Evolutionary conservation across 2,888 invertebrate genomes (phyloP).

Genomic region (Trilocha varians): DNA sequence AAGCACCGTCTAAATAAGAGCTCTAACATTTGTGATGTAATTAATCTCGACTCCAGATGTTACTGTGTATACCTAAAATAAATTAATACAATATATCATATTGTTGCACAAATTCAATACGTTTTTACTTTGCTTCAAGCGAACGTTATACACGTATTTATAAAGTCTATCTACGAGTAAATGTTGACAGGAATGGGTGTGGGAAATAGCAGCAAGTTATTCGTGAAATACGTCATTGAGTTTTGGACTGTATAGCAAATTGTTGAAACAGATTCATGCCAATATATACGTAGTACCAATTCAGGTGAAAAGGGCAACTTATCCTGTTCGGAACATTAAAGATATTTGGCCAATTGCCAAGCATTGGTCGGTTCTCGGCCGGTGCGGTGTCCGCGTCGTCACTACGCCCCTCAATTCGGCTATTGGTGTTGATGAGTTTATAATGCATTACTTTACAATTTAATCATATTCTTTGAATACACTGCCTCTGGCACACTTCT

Average conservation of each 20-base stretch:
- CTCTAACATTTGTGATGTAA: too few relatives aligned
- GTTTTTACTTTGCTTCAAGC: not conserved
- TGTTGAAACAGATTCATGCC: not conserved
- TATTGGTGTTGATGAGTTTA: slow-evolving; percentile 39
- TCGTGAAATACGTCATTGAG: not conserved
- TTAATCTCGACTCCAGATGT: too few relatives aligned
- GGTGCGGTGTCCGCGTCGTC: slow-evolving; percentile 23
- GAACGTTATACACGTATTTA: too few relatives aligned
- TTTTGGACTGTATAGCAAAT: not conserved
- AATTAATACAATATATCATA: too few relatives aligned
- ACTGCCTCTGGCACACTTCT: too few relatives aligned
- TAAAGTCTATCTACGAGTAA: not conserved
- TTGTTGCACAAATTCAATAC: too few relatives aligned
- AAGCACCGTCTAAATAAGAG: too few relatives aligned
- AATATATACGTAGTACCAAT: slow-evolving; percentile 29
- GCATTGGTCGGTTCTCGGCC: slow-evolving; percentile 42
- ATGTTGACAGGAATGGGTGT: slow-evolving; percentile 3
- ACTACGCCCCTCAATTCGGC: slow-evolving; percentile 30
- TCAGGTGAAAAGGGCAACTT: slow-evolving; percentile 65
- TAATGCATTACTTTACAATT: slow-evolving; percentile 39
- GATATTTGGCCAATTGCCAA: slow-evolving; percentile 62
- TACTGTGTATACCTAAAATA: too few relatives aligned
- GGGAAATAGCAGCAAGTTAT: not conserved
- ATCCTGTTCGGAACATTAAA: slow-evolving; percentile 58
- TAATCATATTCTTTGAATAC: too few relatives aligned